phyloP scores from a whole-genome alignment of 2,888 invertebrate genomes.

The Clepsis dumicolana region DNA sequence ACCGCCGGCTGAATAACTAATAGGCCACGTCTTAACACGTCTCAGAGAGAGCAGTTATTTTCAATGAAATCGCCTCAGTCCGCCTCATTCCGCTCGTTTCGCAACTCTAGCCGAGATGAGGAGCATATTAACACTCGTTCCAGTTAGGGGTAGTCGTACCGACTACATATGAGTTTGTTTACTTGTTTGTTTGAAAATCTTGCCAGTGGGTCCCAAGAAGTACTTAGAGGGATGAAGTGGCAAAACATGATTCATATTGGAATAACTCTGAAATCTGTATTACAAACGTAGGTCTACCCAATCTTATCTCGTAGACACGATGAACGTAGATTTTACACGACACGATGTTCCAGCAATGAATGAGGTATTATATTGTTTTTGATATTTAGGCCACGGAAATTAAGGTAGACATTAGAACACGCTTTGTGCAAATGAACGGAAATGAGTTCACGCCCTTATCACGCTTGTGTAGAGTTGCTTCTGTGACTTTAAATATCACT shows the following conservation, averaged over 20 bases:
- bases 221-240: neutral
- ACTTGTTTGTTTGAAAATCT: conserved; percentile 31
- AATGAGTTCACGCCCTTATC: conserved; percentile 7
- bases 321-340: neutral
- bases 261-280: no score
- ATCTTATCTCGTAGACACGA: neutral
- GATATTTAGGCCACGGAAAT: neutral
- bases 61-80: conserved; percentile 62
- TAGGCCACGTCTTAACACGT: conserved; percentile 70
- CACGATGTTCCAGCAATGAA: neutral
- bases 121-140: conserved; percentile 38
- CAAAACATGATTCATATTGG: neutral
- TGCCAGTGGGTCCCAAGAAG: neutral
- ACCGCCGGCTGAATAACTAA: conserved; percentile 77
- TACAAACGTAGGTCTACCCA: neutral
- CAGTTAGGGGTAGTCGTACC: conserved; percentile 41
- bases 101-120: conserved; percentile 44
- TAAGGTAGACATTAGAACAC: conserved; percentile 3
- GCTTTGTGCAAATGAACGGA: conserved; percentile 2
- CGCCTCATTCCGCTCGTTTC: conserved; percentile 41
- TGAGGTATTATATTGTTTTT: neutral
- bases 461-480: neutral
- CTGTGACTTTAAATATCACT: neutral
- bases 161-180: conserved; percentile 40
- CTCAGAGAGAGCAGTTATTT: conserved; percentile 69